phyloP scores from a whole-genome alignment of 1,140 invertebrate genomes.

The Sarcophaga bullata region DNA sequence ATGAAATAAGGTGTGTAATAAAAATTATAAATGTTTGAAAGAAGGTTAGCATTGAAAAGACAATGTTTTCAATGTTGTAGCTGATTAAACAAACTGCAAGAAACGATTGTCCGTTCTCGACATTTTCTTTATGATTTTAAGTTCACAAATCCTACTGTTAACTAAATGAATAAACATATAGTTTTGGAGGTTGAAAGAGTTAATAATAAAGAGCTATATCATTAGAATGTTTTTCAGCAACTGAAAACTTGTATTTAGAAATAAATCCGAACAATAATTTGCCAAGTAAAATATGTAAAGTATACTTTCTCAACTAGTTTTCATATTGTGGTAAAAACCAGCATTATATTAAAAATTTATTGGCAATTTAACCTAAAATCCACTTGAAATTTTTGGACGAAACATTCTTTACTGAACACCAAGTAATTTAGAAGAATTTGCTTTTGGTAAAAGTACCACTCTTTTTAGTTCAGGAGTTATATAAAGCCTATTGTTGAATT shows the following conservation, averaged over 20 bases:
- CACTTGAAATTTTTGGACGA: not conserved
- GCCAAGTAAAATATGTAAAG: not conserved
- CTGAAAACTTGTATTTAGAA: not conserved
- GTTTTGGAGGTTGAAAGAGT: not conserved
- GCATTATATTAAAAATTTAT: not conserved
- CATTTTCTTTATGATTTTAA: constrained; percentile 1
- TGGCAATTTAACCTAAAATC: not conserved
- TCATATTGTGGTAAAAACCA: not conserved
- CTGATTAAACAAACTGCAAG: too few relatives aligned
- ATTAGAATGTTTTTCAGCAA: not conserved
- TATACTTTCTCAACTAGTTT: not conserved
- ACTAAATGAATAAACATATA: constrained; percentile 16
- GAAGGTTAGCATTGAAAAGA: too few relatives aligned
- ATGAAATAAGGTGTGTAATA: too few relatives aligned
- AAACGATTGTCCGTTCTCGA: not conserved
- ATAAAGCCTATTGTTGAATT: not conserved
- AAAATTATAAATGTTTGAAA: too few relatives aligned
- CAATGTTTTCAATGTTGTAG: too few relatives aligned
- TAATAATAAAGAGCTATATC: not conserved
- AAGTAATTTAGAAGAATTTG: not conserved
- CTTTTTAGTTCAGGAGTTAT: not conserved
- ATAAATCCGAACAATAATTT: not conserved
- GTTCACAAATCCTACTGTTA: constrained; percentile 1
- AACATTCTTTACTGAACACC: not conserved
- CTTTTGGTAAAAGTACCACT: not conserved